Base-by-base conservation (phyloP, 2,888 invertebrate species). In the Rhingia rostrata region DNA sequence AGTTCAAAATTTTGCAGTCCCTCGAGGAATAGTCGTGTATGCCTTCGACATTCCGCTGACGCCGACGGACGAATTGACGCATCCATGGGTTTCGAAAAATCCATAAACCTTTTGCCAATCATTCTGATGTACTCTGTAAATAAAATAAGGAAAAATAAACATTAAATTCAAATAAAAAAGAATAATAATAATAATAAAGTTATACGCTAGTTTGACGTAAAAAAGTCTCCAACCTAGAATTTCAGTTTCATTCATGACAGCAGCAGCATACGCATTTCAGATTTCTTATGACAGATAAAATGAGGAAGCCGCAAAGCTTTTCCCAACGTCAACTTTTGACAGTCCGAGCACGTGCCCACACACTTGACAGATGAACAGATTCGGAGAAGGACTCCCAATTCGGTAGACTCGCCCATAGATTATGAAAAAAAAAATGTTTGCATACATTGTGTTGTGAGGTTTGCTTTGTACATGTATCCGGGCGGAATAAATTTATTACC, bases 1-100 rank as follows among this genome's bases (percentile, higher is more conserved):
- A 91, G 85, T 83, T 91, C 91, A 58, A 91, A 89, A 69, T 91
- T 90, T 78, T 89, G 87, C 69, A 91, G 86, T 56, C 88, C 90
- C 33, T 88, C 86, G 32, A 90, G 66, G 86, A 89, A 90, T 56
- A 87, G 87, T 47, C 87, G 88, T 77, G 89, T 90, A 54, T 91
- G 90, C 4, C 84, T 72, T 63, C 90, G 90, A 64, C 91, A 91
- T 3, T 87, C 72, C 10, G 87, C 82, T 10, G 90, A 89, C 45
- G 90, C 88, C 54, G 88, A 84, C 5, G 91, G 90, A 87, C 88
- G 88, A 30, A 88, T 87, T 56, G 91, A 88, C 9, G 89, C 87
- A 88, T 91, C 90, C 49, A 91, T 90, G 3, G 90, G 91, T 61
- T 88, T 87, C 6, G 89, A 87, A 3, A 91, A 85, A 37, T 88